Evolutionary conservation across 2,797 vertebrate genomes (phyloP).

Genomic region (Sciurus carolinensis): DNA sequence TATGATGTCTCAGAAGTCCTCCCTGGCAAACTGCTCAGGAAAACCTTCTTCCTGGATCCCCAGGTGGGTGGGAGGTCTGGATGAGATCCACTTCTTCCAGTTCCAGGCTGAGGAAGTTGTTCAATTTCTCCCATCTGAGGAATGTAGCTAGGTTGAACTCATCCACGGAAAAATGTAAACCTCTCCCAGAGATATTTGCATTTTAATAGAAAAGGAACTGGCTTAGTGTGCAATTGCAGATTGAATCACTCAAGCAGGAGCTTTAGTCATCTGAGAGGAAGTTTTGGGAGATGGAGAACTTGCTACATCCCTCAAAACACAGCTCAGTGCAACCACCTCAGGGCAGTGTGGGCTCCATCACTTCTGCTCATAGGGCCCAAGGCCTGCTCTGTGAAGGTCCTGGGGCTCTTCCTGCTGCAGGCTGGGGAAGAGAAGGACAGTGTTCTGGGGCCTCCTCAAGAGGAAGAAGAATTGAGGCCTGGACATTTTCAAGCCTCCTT

Average conservation of each 20-base stretch:
- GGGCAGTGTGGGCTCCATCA: not conserved
- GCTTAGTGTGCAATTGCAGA: not conserved
- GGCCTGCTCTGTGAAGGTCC: not conserved
- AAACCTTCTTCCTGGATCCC: conserved; percentile 88
- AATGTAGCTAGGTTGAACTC: not conserved
- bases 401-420: not conserved
- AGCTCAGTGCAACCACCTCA: not conserved
- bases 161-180: not conserved
- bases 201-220: conserved; percentile 28
- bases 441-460: not conserved
- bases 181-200: not conserved
- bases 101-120: not conserved
- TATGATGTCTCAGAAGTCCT: conserved; percentile 91
- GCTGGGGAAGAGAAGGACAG: not conserved
- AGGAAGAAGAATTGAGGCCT: not conserved
- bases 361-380: no score
- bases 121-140: not conserved
- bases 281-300: not conserved
- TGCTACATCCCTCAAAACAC: not conserved
- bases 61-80: conserved; percentile 84
- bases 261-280: not conserved
- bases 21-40: conserved; percentile 87
- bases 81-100: rapidly evolving
- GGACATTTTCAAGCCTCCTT: not conserved
- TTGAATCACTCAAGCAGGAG: not conserved